Evolutionary conservation across 1,140 invertebrate species (phyloP), one percentile per base, ranked within the genome.

Genomic region (Dreissena polymorpha): DNA sequence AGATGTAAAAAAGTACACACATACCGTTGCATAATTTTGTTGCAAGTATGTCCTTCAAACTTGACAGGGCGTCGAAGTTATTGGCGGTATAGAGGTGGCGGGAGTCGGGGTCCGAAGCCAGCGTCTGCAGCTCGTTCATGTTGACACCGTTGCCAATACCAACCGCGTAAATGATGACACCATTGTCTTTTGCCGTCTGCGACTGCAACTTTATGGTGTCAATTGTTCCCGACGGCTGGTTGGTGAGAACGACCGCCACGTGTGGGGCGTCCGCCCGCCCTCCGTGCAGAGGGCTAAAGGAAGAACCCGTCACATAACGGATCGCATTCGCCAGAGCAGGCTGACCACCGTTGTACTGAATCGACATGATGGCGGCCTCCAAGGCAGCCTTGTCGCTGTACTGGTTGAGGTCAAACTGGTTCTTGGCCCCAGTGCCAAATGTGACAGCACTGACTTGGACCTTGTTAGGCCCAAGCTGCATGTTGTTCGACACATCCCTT

Each of bases 1-100:
- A 63, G 18, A n/a, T 2, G 10, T 3, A 63, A 18, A 2, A 18
- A 63, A 18, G 23, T 63, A 63, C 49, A 70, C 8, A 74, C 86
- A 78, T 85, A 88, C 90, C 90, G 65, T 91, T 90, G 78, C 90
- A 91, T 16, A 89, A 72, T 80, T 90, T 89, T n/a, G 86, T 85
- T 3, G 88, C 86, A 8, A 90, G 49, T 14, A 86, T 21, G 51
- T 82, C 81, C 10, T 85, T 68, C 5, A 91, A 84, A 70, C 67
- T 77, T 49, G 75, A 50, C 12, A 88, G 64, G 25, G 90, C 83
- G 23, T 87, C 86, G 72, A 88, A 91, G 53, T 87, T 88, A 60
- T 88, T 87, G 2, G 89, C 83, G 12, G 57, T 83, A 69, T 90
- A 87, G 64, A 88, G 53, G 71, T 90, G 89, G 57, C 88, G 64